Percentiles rank a stretch among this genome's conserved stretches.
Evolutionary conservation across 2,113 vertebrate species (phyloP).

Genomic region (Antechinus stuartii): DNA sequence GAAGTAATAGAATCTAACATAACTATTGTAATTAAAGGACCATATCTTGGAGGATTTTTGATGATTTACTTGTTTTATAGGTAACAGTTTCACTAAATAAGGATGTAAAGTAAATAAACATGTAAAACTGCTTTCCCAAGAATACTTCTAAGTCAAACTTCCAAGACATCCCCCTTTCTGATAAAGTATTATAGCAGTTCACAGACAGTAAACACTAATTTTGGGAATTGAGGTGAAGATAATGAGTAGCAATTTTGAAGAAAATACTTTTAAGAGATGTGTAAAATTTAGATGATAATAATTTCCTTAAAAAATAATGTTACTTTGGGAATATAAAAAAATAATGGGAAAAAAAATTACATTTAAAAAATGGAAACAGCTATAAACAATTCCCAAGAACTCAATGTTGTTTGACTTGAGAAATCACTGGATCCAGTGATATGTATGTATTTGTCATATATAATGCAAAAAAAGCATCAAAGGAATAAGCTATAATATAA

Average conservation of each 20-base stretch:
- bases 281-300: background rate
- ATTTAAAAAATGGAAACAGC: background rate
- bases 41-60: background rate
- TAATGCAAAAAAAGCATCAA: background rate
- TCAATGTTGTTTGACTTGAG: background rate
- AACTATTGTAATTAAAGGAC: too few relatives aligned
- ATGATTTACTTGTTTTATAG: constrained; percentile 7
- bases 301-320: background rate
- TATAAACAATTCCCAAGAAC: background rate
- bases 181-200: background rate
- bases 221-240: background rate
- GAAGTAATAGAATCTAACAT: background rate
- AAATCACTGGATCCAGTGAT: background rate
- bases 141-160: background rate
- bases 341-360: background rate
- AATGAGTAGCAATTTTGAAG: background rate
- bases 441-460: background rate
- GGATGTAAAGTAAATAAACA: background rate
- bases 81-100: background rate
- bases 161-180: background rate
- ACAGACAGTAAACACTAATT: background rate
- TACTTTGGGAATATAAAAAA: constrained; percentile 1
- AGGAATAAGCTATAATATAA: background rate
- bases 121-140: background rate
- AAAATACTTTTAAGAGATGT: constrained; percentile 8